A percentile compares a stretch with the other conserved stretches of the same genome.
phyloP scores from a whole-genome alignment of 2,888 invertebrate genomes.

The Phyto melanocephala region DNA sequence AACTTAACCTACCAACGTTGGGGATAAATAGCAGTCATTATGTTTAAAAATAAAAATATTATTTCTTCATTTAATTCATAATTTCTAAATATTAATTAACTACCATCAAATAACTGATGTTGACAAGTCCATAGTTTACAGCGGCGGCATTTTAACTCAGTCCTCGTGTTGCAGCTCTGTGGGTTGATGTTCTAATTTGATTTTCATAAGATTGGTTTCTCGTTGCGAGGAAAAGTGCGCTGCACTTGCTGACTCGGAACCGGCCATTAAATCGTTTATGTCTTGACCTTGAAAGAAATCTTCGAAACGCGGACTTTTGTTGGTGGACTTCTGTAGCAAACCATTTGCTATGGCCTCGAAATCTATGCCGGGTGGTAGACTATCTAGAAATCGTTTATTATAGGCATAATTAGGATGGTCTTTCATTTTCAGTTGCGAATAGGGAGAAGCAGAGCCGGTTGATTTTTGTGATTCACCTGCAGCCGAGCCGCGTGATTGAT shows the following conservation, averaged over 20 bases:
- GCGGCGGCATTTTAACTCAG: constrained; percentile 65
- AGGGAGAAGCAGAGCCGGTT: constrained; percentile 70
- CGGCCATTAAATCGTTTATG: constrained; percentile 74
- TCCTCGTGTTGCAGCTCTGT: constrained; percentile 76
- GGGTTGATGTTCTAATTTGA: constrained; percentile 76
- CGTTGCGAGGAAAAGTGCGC: constrained; percentile 71
- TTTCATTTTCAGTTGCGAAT: constrained; percentile 72
- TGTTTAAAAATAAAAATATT: constrained; percentile 36
- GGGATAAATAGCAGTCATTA: constrained; percentile 76
- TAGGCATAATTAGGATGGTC: constrained; percentile 74
- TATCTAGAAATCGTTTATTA: constrained; percentile 76
- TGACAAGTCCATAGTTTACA: not conserved
- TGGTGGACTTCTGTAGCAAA: constrained; percentile 76
- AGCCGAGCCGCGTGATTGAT: constrained; percentile 73
- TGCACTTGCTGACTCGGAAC: constrained; percentile 68
- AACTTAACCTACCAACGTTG: constrained; percentile 71
- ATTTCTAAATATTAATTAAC: not conserved
- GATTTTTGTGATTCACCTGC: constrained; percentile 44
- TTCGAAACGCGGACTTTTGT: constrained; percentile 77
- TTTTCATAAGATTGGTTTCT: constrained; percentile 75
- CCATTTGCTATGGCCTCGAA: constrained; percentile 77
- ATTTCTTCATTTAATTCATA: not conserved
- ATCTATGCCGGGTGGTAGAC: constrained; percentile 76
- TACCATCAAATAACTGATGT: not conserved
- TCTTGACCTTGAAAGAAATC: constrained; percentile 76